Base-by-base conservation (phyloP, 1,140 invertebrate species). In the Cydia amplana region DNA sequence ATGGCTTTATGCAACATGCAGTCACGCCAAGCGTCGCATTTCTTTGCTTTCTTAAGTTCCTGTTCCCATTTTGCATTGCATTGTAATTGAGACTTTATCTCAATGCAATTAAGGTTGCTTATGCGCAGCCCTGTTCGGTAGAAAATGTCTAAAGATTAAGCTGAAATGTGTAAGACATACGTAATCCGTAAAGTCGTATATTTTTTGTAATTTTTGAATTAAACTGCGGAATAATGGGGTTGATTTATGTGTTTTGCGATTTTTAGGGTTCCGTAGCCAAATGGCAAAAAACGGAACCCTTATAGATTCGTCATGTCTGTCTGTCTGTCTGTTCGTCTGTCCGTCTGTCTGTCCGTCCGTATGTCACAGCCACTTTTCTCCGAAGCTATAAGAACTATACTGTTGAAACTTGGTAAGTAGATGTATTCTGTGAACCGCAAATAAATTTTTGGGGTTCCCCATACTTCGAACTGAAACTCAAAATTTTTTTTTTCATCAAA, bases 1-100 rank as follows among this genome's bases (percentile, higher is more conserved):
- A 60, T 60, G 55, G 55, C 55, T 60, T 60, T 60, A 60, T 60
- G 55, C 55, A 60, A 60, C 20, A 60, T 60, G 55, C 55, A 60
- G 55, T 23, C 55, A 60, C 20, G 55, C 55, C 20, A 60, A 23
- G 18, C 51, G n/a, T 55, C 3, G 51, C 55, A 60, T 60, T 60
- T 60, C 20, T 23, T 12, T 60, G 55, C 55, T 60, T 60, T 60
- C 55, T 60, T 60, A 60, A 60, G 55, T 60, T 60, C 20, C 55
- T 60, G 55, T 60, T 60, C 18, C 7, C 55, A 2, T 23, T 60
- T 60, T 10, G 1, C 55, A 2, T 60, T 60, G 9, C 6, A 60
- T 10, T 23, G n/a, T 60, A 2, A 60, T 23, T 10, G 2, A 4
- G 20, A 12, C 6, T 23, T 20, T 60, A 60, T 12, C 23, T 23